phyloP scores from a whole-genome alignment of 2,113 vertebrate genomes.

The Petromus typicus region DNA sequence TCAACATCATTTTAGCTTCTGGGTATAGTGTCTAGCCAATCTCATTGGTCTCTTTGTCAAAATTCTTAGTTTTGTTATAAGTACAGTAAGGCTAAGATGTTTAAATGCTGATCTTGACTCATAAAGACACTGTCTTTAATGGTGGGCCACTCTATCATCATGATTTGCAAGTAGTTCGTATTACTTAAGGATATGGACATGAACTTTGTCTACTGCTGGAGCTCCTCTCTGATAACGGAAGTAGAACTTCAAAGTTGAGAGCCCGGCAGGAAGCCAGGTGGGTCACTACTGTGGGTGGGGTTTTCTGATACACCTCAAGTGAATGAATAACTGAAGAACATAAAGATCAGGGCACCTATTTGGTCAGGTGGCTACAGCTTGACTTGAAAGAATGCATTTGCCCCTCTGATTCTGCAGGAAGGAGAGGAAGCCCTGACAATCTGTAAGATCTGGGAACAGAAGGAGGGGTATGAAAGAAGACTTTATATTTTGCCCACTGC shows the following conservation, averaged over 20 bases:
- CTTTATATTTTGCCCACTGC: not conserved
- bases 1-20: not conserved
- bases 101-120: conserved; percentile 18
- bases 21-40: not conserved
- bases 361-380: not conserved
- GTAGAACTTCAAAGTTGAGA: conserved; percentile 13
- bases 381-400: not conserved
- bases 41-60: not conserved
- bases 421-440: not conserved
- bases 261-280: not conserved
- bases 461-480: not conserved
- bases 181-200: not conserved
- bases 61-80: conserved; percentile 26
- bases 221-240: not conserved
- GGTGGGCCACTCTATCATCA: not conserved
- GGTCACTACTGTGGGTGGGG: not conserved
- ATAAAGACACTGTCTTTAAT: not conserved
- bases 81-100: not conserved
- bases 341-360: not conserved
- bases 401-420: conserved; percentile 12
- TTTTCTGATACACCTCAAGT: not conserved
- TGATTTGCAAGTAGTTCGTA: conserved; percentile 20
- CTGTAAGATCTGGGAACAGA: not conserved
- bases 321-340: not conserved
- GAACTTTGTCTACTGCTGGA: not conserved